Percentiles rank a stretch among this genome's conserved stretches.
Conservation (phyloP, 1,140 invertebrate species). For the Battus philenor region DNA sequence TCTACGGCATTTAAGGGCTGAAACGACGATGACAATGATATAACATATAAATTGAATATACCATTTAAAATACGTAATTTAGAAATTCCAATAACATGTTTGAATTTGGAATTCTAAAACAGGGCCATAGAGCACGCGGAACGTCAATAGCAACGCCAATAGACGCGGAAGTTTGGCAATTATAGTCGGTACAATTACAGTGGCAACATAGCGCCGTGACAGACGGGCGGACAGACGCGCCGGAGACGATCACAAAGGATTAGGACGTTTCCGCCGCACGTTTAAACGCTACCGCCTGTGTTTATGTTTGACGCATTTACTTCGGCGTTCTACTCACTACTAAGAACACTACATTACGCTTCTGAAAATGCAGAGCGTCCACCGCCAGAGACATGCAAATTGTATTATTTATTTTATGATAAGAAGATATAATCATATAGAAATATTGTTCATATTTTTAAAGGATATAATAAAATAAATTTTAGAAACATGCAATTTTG, state of each 20-base stretch:
- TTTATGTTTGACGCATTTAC: conserved; percentile 27
- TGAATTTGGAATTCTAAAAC: neutral
- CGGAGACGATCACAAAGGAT: conserved; percentile 14
- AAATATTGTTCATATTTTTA: too few relatives aligned
- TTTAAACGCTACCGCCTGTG: conserved; percentile 5
- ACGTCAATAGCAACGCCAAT: conserved; percentile 7
- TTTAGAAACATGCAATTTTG: too few relatives aligned
- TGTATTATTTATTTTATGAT: too few relatives aligned
- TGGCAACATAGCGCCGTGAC: conserved; percentile 22
- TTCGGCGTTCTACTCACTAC: conserved; percentile 26
- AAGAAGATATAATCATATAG: too few relatives aligned
- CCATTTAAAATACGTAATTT: too few relatives aligned
- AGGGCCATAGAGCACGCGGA: neutral
- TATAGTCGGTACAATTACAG: conserved; percentile 25
- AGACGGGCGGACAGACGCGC: conserved; percentile 25
- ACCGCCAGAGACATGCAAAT: neutral
- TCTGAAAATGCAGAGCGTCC: conserved; percentile 14
- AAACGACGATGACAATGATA: too few relatives aligned
- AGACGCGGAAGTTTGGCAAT: conserved; percentile 19
- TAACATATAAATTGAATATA: too few relatives aligned
- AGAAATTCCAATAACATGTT: too few relatives aligned
- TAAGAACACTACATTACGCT: conserved; percentile 47
- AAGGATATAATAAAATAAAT: too few relatives aligned
- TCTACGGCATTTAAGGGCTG: too few relatives aligned
- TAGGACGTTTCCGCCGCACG: conserved; percentile 27